These are phyloP conservation scores for Rhopalosiphum padi DNA, from an alignment of 1,140 invertebrate species.

Conservation along the genomic window DNA sequence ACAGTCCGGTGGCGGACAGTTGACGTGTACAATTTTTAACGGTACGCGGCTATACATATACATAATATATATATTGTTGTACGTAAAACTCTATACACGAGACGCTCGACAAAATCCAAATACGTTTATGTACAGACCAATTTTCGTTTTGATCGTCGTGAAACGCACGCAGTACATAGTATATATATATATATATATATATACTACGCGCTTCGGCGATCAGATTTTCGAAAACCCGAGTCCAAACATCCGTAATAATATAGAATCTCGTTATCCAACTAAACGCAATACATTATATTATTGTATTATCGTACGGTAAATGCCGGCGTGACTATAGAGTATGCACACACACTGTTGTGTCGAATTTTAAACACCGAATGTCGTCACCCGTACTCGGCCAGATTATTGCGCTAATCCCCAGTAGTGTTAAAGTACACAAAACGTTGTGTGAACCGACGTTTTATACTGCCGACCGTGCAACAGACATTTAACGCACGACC, in stretches of 20 bases:
- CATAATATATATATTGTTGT: background rate
- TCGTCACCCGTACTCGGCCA: background rate
- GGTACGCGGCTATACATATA: background rate
- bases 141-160: too few relatives aligned
- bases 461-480: too few relatives aligned
- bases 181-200: too few relatives aligned
- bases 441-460: background rate
- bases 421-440: background rate
- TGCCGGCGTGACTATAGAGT: background rate
- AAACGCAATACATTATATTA: background rate
- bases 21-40: background rate
- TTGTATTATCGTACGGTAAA: background rate
- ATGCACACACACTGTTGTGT: background rate
- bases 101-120: background rate
- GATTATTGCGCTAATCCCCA: background rate
- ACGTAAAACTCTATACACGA: background rate
- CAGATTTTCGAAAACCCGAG: background rate
- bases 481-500: too few relatives aligned
- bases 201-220: background rate
- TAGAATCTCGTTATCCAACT: background rate
- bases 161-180: too few relatives aligned
- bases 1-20: background rate
- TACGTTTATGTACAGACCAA: background rate
- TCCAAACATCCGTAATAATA: background rate
- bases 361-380: background rate